Conservation (phyloP, 2,888 invertebrate genomes). For the Cantharis lateralis region DNA sequence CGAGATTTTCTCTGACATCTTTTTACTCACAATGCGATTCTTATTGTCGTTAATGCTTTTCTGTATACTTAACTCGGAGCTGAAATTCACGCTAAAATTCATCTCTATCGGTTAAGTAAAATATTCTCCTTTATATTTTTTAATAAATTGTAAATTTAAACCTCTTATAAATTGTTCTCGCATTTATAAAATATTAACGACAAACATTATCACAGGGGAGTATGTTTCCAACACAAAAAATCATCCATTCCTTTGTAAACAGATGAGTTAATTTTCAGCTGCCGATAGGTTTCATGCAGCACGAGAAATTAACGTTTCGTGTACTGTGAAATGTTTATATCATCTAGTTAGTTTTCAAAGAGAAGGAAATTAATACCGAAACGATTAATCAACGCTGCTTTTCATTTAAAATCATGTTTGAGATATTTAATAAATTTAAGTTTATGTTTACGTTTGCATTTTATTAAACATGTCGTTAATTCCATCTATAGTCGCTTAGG, state of each 20-base stretch:
- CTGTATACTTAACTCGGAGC: background rate
- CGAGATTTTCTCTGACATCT: background rate
- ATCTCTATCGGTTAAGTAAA: background rate
- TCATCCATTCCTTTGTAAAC: background rate
- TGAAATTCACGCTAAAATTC: background rate
- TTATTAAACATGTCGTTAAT: constrained; percentile 4
- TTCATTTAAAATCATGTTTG: constrained; percentile 20
- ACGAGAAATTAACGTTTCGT: constrained; percentile 16
- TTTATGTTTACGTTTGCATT: constrained; percentile 19
- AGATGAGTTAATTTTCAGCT: background rate
- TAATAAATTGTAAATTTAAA: background rate
- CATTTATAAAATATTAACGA: background rate
- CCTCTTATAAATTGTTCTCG: background rate
- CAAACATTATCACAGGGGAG: background rate
- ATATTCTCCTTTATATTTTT: background rate
- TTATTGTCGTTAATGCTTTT: background rate
- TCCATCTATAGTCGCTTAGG: background rate
- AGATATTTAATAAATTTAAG: constrained; percentile 14
- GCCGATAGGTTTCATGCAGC: constrained; percentile 9
- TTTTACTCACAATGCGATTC: background rate
- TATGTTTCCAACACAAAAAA: background rate
- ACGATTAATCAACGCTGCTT: constrained; percentile 20
- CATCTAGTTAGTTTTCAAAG: constrained; percentile 9
- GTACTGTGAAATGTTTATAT: constrained; percentile 14
- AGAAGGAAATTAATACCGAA: constrained; percentile 16